Conservation (phyloP, 2,113 vertebrate species). For the Sterrhoptilus dennistouni region DNA sequence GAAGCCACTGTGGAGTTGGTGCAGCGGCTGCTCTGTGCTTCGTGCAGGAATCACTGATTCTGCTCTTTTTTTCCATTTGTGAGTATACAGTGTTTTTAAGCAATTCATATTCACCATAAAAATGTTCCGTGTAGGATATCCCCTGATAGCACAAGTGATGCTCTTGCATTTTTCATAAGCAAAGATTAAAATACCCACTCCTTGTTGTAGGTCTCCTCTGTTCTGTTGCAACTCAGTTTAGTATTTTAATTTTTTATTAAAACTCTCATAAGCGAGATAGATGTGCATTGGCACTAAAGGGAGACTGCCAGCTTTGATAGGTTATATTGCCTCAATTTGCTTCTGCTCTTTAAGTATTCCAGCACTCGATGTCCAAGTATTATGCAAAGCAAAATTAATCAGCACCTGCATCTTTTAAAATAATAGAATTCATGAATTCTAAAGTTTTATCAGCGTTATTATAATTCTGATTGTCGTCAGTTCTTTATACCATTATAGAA, state of each 20-base stretch:
- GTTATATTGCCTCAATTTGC: conserved; percentile 11
- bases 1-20: neutral
- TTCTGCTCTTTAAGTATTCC: conserved; percentile 26
- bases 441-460: conserved; percentile 50
- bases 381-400: conserved; percentile 56
- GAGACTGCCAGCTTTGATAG: conserved; percentile 4
- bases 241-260: conserved; percentile 74
- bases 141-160: conserved; percentile 10
- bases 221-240: conserved; percentile 47
- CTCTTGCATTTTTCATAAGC: conserved; percentile 69
- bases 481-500: conserved; percentile 80
- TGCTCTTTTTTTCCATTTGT: conserved; percentile 5
- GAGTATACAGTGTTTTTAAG: conserved; percentile 3
- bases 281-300: neutral
- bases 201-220: conserved; percentile 11
- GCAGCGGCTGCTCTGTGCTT: neutral
- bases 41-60: conserved; percentile 9
- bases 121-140: neutral
- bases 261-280: conserved; percentile 64
- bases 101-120: conserved; percentile 54
- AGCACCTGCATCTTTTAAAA: conserved; percentile 66
- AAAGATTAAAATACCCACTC: conserved; percentile 62
- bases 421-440: conserved; percentile 56
- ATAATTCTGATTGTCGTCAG: conserved; percentile 67
- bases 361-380: neutral